Percentiles rank a stretch among this genome's conserved stretches.
Conservation (phyloP, 2,888 invertebrate species). For the Magallana nippona region DNA sequence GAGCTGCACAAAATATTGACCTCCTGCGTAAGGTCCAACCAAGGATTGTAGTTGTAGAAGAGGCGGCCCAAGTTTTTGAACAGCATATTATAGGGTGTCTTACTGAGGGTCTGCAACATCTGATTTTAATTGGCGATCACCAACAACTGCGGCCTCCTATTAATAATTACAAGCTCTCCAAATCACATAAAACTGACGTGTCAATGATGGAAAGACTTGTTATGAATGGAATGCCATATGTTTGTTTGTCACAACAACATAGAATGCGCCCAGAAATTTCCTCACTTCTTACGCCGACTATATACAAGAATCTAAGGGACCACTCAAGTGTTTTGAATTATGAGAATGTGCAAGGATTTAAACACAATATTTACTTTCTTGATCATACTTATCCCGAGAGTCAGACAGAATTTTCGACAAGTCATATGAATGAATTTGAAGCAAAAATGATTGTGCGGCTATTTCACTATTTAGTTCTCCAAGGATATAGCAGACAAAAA, state of each 20-base stretch:
- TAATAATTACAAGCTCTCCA: conserved; percentile 84
- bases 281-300: conserved; percentile 83
- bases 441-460: conserved; percentile 58
- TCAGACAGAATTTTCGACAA: conserved; percentile 53
- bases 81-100: conserved; percentile 61
- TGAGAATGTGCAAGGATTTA: conserved; percentile 54
- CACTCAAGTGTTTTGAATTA: conserved; percentile 83
- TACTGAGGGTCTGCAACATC: conserved; percentile 55
- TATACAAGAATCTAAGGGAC: conserved; percentile 84
- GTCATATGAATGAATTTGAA: conserved; percentile 58
- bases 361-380: conserved; percentile 85
- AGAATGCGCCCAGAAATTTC: conserved; percentile 88
- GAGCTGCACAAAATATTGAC: conserved; percentile 72
- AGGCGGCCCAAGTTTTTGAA: conserved; percentile 81
- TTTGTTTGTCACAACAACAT: conserved; percentile 44
- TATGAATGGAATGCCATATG: conserved; percentile 84
- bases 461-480: conserved; percentile 72
- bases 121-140: conserved; percentile 85
- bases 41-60: conserved; percentile 85
- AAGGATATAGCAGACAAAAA: conserved; percentile 71
- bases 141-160: conserved; percentile 88
- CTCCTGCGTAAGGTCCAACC: conserved; percentile 74
- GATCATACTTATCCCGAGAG: conserved; percentile 52
- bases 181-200: conserved; percentile 85
- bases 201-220: conserved; percentile 91